Conservation (phyloP, 2,113 vertebrate genomes). For the Symphodus melops region DNA sequence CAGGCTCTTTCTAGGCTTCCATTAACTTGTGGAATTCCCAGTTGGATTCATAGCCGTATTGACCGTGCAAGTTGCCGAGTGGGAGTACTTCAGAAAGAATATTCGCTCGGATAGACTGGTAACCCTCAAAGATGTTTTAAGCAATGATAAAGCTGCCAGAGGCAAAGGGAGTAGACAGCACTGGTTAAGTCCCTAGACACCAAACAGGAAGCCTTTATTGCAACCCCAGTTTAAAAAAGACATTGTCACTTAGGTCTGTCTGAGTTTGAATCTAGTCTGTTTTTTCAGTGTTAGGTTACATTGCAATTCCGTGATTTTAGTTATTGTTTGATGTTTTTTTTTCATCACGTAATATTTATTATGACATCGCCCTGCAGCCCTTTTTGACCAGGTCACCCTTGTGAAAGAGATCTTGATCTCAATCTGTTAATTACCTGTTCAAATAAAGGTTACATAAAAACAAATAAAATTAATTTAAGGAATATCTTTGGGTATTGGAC, state of each 20-base stretch:
- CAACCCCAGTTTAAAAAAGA: neutral
- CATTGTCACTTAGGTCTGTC: neutral
- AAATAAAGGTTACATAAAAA: too few species aligned
- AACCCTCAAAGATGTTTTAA: conserved; percentile 40
- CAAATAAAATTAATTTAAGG: too few species aligned
- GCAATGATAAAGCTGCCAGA: neutral
- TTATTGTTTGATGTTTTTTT: too few species aligned
- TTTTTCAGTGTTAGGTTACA: too few species aligned
- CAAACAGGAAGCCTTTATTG: neutral
- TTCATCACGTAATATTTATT: too few species aligned
- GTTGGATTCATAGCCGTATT: neutral
- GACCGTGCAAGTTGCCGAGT: conserved; percentile 5
- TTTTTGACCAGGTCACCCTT: too few species aligned
- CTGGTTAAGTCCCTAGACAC: conserved; percentile 11
- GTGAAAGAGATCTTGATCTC: too few species aligned
- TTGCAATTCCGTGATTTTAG: too few species aligned
- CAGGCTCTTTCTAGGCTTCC: neutral
- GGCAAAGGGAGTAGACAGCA: conserved; percentile 12
- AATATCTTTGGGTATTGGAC: too few species aligned
- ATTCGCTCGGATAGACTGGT: conserved; percentile 10
- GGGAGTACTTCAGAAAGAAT: conserved; percentile 30
- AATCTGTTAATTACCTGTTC: too few species aligned
- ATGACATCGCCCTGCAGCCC: too few species aligned
- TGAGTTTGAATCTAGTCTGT: conserved; percentile 6
- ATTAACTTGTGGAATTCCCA: conserved; percentile 1